Evolutionary conservation across 2,113 vertebrate genomes (phyloP).

Genomic region (Phalacrocorax pelagicus): DNA sequence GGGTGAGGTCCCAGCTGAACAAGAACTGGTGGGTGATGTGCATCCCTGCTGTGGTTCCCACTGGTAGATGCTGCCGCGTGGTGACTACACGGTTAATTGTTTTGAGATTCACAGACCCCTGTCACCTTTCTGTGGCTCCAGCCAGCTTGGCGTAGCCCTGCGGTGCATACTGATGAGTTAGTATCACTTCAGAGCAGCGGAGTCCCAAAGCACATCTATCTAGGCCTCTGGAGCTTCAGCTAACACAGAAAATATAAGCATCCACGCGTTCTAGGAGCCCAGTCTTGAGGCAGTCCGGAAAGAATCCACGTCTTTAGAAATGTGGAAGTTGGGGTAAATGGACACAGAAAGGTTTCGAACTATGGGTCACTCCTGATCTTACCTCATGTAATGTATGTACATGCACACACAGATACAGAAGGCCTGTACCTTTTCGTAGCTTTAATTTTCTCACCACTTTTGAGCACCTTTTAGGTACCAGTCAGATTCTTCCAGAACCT

Average conservation of each 20-base stretch:
- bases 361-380: neutral
- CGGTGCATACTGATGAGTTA: fast-evolving
- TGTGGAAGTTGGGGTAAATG: neutral
- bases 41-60: neutral
- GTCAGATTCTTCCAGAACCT: neutral
- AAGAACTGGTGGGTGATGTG: neutral
- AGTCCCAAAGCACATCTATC: neutral
- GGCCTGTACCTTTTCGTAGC: neutral
- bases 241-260: neutral
- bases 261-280: neutral
- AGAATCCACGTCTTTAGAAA: neutral
- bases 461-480: neutral
- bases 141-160: neutral
- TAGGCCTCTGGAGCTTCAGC: neutral
- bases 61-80: neutral
- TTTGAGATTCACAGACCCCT: neutral
- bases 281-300: neutral
- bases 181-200: neutral
- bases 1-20: neutral
- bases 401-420: neutral
- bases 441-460: neutral
- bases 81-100: neutral
- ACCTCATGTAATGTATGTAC: fast-evolving
- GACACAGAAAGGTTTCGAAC: neutral
- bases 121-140: neutral